Conservation (phyloP, 1,140 invertebrate species). For the Dolichoris vasculosae region DNA sequence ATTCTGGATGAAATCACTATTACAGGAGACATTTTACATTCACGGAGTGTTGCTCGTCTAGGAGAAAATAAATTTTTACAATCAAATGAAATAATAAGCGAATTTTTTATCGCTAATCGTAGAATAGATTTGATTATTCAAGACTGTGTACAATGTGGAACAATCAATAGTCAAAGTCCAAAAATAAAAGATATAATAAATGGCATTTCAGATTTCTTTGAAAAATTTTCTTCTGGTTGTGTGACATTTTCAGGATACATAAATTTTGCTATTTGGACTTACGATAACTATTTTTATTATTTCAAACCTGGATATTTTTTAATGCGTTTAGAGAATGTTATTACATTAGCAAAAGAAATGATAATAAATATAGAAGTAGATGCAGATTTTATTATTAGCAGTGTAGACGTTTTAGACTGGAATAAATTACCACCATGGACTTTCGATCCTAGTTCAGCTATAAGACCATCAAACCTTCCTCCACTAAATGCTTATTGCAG, state of each 20-base stretch:
- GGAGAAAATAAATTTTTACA: constrained; percentile 44
- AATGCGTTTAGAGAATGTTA: constrained; percentile 55
- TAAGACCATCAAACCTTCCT: constrained; percentile 64
- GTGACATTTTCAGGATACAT: constrained; percentile 52
- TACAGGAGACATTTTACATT: constrained; percentile 65
- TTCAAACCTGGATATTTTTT: constrained; percentile 60
- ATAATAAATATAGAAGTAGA: constrained; percentile 43
- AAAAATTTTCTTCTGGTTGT: constrained; percentile 58
- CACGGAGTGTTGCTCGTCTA: constrained; percentile 58
- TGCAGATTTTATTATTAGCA: constrained; percentile 65
- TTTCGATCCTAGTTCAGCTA: constrained; percentile 62
- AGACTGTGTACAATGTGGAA: constrained; percentile 67
- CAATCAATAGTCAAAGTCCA: constrained; percentile 50
- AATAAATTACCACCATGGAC: constrained; percentile 61
- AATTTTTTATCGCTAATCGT: constrained; percentile 66
- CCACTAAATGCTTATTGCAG: constrained; percentile 66
- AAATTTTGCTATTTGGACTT: constrained; percentile 63
- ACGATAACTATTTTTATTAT: constrained; percentile 56
- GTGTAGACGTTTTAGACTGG: constrained; percentile 62
- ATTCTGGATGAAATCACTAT: constrained; percentile 64
- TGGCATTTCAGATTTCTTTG: constrained; percentile 63
- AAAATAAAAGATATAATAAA: constrained; percentile 56
- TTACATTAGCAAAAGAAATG: constrained; percentile 55
- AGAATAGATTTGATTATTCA: constrained; percentile 62
- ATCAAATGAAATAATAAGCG: constrained; percentile 63